These are phyloP conservation scores for Erannis defoliaria DNA, from an alignment of 2,888 invertebrate genomes.

Conservation along the genomic window DNA sequence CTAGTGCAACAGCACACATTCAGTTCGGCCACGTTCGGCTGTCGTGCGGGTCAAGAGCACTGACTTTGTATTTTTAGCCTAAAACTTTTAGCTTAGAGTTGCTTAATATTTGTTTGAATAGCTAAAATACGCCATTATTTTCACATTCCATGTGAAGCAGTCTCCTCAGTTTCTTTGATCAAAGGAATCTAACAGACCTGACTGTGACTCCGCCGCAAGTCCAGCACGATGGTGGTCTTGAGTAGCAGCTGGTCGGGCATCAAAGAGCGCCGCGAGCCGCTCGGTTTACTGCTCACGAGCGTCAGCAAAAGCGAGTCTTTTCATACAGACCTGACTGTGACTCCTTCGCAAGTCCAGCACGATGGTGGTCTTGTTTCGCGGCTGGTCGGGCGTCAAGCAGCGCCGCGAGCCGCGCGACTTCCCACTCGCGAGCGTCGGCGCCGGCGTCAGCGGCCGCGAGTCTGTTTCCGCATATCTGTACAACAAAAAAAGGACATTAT, in stretches of 20 bases:
- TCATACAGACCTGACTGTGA: slow-evolving; percentile 87
- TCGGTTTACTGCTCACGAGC: slow-evolving; percentile 90
- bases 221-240: slow-evolving; percentile 90
- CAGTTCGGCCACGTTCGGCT: background rate
- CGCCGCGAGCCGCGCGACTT: slow-evolving; percentile 90
- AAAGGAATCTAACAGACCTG: no score
- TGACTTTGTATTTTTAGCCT: no score
- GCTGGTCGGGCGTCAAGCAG: slow-evolving; percentile 91
- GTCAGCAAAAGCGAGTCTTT: slow-evolving; percentile 84
- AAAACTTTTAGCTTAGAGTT: no score
- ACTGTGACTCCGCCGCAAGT: slow-evolving; percentile 89
- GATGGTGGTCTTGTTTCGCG: slow-evolving; percentile 88
- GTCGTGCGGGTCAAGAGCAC: no score
- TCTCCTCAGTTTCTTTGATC: no score
- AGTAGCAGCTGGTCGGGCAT: slow-evolving; percentile 90
- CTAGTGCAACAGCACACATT: no score
- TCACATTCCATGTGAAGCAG: no score
- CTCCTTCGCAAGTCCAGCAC: slow-evolving; percentile 90
- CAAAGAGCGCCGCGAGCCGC: slow-evolving; percentile 90
- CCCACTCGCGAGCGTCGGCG: slow-evolving; percentile 91
- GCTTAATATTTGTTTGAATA: no score
- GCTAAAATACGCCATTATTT: no score
- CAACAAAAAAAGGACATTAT: background rate
- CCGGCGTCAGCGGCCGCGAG: slow-evolving; percentile 93
- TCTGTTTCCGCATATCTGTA: slow-evolving; percentile 93